phyloP scores from a whole-genome alignment of 2,888 invertebrate species.

The Chloromyia formosa region DNA sequence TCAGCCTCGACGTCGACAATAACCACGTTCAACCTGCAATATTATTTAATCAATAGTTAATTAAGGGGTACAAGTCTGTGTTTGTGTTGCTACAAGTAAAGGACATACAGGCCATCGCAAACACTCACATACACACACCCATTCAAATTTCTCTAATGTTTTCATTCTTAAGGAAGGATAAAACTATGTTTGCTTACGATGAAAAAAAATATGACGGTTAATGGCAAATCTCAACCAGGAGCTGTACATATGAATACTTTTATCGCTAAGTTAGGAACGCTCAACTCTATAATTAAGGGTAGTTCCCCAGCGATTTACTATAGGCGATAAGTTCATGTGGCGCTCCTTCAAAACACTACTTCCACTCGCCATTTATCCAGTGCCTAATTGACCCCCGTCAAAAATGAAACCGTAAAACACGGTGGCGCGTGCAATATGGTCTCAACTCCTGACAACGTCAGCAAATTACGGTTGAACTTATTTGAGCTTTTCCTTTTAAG shows the following conservation, averaged over 20 bases:
- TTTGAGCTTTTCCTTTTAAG: conserved; percentile 8
- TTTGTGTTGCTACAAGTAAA: conserved; percentile 10
- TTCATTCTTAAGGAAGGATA: conserved; percentile 13
- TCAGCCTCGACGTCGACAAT: conserved; percentile 36
- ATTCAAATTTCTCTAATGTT: not conserved
- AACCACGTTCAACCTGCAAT: conserved; percentile 42
- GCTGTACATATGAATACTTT: not conserved
- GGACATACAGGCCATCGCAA: not conserved
- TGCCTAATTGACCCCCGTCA: not conserved
- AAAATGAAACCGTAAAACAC: not conserved
- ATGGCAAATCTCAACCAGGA: too few relatives aligned
- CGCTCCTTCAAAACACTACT: not conserved
- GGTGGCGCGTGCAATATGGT: conserved; percentile 4
- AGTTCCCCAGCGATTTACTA: not conserved
- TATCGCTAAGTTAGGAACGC: too few relatives aligned
- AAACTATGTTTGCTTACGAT: not conserved
- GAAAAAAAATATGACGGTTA: not conserved
- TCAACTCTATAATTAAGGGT: not conserved
- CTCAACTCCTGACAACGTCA: not conserved
- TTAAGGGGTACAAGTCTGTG: conserved; percentile 10
- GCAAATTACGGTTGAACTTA: conserved; percentile 7
- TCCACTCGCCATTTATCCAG: not conserved
- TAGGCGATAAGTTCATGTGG: not conserved
- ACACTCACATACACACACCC: not conserved
- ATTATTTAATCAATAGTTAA: conserved; percentile 48